Percentiles rank a stretch among this genome's conserved stretches.
These are phyloP conservation scores for Vireo altiloquus DNA, from an alignment of 2,113 vertebrate genomes.

Conservation along the genomic window DNA sequence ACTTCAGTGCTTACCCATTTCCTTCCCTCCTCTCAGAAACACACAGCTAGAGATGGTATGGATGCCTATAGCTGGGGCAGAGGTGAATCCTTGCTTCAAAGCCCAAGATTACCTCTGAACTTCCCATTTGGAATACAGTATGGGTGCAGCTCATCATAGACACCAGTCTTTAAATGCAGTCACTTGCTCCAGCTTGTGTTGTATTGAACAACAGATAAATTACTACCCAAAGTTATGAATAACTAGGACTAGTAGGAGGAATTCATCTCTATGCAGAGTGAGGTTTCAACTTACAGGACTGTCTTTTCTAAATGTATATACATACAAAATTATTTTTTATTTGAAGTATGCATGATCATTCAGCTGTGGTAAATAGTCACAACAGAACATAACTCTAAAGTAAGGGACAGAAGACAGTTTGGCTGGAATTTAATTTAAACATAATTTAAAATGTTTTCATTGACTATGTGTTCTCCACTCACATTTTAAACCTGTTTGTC, in stretches of 20 bases:
- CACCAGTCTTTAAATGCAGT: neutral
- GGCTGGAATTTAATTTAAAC: neutral
- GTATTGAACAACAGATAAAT: accelerated
- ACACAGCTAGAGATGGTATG: neutral
- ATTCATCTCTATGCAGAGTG: neutral
- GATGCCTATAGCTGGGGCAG: neutral
- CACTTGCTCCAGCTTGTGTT: neutral
- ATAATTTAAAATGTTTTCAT: neutral
- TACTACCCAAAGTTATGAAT: neutral
- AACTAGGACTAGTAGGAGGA: neutral
- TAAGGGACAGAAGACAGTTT: neutral
- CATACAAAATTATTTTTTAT: neutral
- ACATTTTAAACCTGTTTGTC: neutral
- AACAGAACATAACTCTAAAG: neutral
- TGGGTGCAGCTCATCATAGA: neutral
- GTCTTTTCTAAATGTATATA: neutral
- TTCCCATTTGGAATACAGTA: neutral
- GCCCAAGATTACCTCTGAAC: neutral
- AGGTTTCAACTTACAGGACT: neutral
- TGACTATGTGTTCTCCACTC: neutral
- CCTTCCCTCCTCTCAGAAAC: neutral
- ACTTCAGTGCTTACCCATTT: neutral
- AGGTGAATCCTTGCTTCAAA: neutral
- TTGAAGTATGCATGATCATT: neutral
- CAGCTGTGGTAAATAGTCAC: neutral